These are phyloP conservation scores for Neomorphus geoffroyi DNA, from an alignment of 2,797 vertebrate genomes.

Conservation along the genomic window DNA sequence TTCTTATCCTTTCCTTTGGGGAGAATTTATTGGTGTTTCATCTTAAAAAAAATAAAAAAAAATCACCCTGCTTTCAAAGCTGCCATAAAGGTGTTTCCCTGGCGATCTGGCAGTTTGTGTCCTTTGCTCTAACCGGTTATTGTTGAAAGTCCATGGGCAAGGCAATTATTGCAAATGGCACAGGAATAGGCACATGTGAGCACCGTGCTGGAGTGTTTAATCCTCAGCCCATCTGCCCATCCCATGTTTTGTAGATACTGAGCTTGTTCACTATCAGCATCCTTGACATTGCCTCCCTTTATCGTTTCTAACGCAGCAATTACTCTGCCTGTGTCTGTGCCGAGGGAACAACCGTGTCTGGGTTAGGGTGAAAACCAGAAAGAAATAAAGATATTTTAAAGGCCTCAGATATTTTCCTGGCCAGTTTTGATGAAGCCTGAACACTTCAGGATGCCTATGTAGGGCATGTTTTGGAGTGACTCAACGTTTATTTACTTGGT, in stretches of 20 bases:
- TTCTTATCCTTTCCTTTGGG: neutral
- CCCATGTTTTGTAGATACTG: neutral
- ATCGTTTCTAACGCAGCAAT: neutral
- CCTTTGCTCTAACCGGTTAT: neutral
- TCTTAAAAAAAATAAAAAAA: neutral
- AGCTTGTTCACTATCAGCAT: neutral
- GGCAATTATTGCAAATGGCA: neutral
- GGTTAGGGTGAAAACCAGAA: neutral
- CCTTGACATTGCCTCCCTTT: neutral
- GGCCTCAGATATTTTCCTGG: neutral
- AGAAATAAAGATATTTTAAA: neutral
- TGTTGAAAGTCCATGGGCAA: neutral
- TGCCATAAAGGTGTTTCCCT: neutral
- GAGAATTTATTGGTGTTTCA: neutral
- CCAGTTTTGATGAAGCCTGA: neutral
- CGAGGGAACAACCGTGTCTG: neutral
- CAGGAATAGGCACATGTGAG: neutral
- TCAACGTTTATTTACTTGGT: neutral
- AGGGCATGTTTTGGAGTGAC: accelerated
- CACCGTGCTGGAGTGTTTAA: neutral
- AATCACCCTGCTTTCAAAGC: neutral
- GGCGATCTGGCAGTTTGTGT: neutral
- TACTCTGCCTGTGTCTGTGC: neutral
- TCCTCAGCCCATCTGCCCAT: neutral
- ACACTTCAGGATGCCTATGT: neutral